Evolutionary conservation across 2,888 invertebrate genomes (phyloP), one percentile per base, ranked within the genome.

Genomic region (Coremacera marginata): DNA sequence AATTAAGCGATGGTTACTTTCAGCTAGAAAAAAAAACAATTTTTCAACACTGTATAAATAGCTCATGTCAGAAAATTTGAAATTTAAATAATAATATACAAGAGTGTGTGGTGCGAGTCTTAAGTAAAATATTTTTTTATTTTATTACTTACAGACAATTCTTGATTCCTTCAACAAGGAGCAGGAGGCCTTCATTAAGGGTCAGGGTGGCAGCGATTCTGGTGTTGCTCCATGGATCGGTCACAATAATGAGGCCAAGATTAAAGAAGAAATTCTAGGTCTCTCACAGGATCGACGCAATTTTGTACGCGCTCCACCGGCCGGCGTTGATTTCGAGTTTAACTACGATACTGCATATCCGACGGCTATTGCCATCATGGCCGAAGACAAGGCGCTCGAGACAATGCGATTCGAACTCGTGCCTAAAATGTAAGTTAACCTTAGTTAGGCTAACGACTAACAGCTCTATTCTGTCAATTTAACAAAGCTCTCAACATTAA

Each of bases 321-420:
- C 96, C 77, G 98, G 98, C 82, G 96, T 98, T 73, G 96, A 97
- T 89, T 99, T 98, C 89, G 94, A 95, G 82, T 99, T 98, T 91
- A 97, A 98, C 90, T 97, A 97, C 90, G 96, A 96, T 89, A 93
- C 94, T 84, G 94, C 95, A 90, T 96, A 95, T 90, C 98, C 98
- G 62, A 93, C 98, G 87, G 99, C 99, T 80, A 93, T 96, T 91
- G 95, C 97, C 84, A 97, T 98, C 86, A 94, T 99, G 91, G 94
- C 95, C 83, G 95, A 98, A 89, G 99, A 99, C 91, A 94, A 96
- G 80, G 97, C 98, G 90, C 93, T 99, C 87, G 96, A 98, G 90
- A 96, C 96, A 91, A 98, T 99, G 97, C 95, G 99, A 90, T 99
- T 98, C 92, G 97, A 98, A 90, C 93, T 99, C 88, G 99, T 99